Conservation (phyloP, 1,140 invertebrate genomes). For the Temnothorax longispinosus region DNA sequence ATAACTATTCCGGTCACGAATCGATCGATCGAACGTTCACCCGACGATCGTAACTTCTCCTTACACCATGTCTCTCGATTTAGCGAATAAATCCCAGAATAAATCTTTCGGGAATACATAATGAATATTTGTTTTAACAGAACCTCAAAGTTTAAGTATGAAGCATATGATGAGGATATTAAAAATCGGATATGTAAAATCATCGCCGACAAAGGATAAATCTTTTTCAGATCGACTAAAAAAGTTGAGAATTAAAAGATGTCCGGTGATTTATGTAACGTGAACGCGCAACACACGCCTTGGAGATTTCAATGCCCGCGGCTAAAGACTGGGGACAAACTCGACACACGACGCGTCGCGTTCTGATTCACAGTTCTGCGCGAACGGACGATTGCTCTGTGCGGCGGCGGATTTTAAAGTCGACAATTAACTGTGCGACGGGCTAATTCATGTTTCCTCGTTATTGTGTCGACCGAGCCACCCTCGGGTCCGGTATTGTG, state of each 20-base stretch:
- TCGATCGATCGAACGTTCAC: conserved; percentile 22
- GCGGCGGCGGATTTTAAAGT: conserved; percentile 42
- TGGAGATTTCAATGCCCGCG: conserved; percentile 33
- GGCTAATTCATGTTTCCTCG: conserved; percentile 62
- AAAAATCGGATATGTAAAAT: background rate
- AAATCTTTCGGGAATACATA: background rate
- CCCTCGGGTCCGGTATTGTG: conserved; percentile 48
- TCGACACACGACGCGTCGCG: background rate
- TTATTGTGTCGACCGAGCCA: conserved; percentile 63
- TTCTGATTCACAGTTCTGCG: conserved; percentile 49
- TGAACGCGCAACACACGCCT: background rate
- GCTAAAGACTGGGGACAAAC: conserved; percentile 16
- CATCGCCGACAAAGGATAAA: background rate
- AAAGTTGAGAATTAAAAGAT: background rate
- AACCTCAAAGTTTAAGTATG: background rate
- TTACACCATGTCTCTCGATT: background rate
- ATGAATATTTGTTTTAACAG: background rate
- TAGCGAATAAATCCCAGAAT: background rate
- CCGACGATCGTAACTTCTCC: background rate
- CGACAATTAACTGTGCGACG: conserved; percentile 64
- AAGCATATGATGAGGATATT: background rate
- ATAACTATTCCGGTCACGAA: conserved; percentile 43
- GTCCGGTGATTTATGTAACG: background rate
- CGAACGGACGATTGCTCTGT: background rate
- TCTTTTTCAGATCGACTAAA: background rate